Evolutionary conservation across 2,888 invertebrate genomes (phyloP), one percentile per base, ranked within the genome.

Genomic region (Chrysolina haemoptera): DNA sequence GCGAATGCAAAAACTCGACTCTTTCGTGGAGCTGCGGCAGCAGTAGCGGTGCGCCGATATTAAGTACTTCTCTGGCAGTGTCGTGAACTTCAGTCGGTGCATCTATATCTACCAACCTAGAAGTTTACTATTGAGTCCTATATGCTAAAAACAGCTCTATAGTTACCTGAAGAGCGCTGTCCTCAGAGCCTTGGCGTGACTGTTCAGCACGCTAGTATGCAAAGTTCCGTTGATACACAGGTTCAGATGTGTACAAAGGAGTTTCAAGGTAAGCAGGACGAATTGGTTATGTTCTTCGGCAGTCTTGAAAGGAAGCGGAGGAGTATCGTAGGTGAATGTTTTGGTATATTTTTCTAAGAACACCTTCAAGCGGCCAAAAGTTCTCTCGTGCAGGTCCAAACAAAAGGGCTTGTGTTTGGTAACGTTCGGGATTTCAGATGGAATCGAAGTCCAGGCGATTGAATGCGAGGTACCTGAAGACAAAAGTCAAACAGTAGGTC

Each of bases 381-480:
- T 92, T 68, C 89, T 89, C 82, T 91, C 91, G 81, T 91, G 90
- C 41, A 92, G 86, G 82, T 92, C 92, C 72, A 92, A 88, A 86
- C 92, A 92, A 82, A 91, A 92, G 1, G 92, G 91, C 68, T 90
- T 88, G 79, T 91, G 90, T 87, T 90, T 90, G 1, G 90, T 89
- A 12, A 90, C 88, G 59, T 90, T 89, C 80, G 89, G 90, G 80
- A 86, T 88, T 79, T 89, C 89, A 10, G 85, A 82, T 0, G 90
- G 89, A 18, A 87, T 79, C 1, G 89, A 87, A 0, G 92, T 92
- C 91, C 91, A 92, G 1, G 91, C 91, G 35, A 92, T 86, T 62
- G 91, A 91, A 85, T 92, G 92, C 0, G 91, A 91, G 0, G 92
- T 92, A n/a, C 87, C 86, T 85, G 20, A 67, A 79, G 79, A 72